A percentile compares a stretch with the other conserved stretches of the same genome.
phyloP scores from a whole-genome alignment of 2,797 vertebrate genomes.

The Acanthopagrus latus region DNA sequence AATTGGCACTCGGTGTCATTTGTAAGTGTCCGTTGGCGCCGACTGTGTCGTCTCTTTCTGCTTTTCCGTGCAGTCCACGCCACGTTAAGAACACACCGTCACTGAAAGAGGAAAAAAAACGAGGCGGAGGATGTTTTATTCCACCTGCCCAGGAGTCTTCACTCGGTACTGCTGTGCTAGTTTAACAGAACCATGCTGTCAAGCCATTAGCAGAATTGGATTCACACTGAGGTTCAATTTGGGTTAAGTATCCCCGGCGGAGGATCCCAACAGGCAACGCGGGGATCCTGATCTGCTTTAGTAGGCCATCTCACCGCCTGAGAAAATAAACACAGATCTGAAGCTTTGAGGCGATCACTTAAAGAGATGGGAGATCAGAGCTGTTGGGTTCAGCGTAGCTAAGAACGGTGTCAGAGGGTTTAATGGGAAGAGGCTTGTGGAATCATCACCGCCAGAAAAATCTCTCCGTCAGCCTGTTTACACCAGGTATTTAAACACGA shows the following conservation, averaged over 20 bases:
- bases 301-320: constrained; percentile 71
- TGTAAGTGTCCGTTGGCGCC: constrained; percentile 21
- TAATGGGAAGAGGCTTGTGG: neutral
- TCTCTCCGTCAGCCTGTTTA: too few relatives aligned
- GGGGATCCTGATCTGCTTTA: constrained; percentile 68
- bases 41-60: neutral
- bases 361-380: neutral
- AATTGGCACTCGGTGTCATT: constrained; percentile 16
- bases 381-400: neutral
- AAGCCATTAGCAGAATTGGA: constrained; percentile 77
- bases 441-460: too few relatives aligned
- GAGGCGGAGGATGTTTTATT: constrained; percentile 8
- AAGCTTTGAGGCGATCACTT: constrained; percentile 31
- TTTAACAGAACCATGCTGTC: constrained; percentile 53
- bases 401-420: neutral
- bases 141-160: constrained; percentile 34
- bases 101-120: constrained; percentile 5
- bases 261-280: constrained; percentile 56
- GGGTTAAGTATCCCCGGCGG: constrained; percentile 80
- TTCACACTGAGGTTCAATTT: constrained; percentile 79
- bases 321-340: constrained; percentile 65
- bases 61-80: neutral
- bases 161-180: constrained; percentile 49
- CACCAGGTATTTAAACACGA: too few relatives aligned
- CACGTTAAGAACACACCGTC: constrained; percentile 21